Evolutionary conservation across 2,888 invertebrate genomes (phyloP).

Genomic region (Argyra leucocephala): DNA sequence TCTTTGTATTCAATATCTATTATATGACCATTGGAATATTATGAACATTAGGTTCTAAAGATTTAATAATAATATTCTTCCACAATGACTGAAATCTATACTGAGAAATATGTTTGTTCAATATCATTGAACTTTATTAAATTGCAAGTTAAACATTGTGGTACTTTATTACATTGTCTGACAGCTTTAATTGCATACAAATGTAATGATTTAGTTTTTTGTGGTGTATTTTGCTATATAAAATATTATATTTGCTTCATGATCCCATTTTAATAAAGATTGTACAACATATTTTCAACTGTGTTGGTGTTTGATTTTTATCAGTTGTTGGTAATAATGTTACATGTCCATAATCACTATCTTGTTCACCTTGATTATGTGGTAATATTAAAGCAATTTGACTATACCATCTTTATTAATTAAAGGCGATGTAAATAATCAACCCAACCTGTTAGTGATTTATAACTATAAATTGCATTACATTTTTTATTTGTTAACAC

Average conservation of each 20-base stretch:
- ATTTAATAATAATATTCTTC: constrained; percentile 61
- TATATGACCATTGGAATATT: constrained; percentile 47
- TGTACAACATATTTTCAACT: constrained; percentile 60
- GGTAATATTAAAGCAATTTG: constrained; percentile 66
- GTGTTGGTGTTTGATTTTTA: constrained; percentile 33
- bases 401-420: constrained; percentile 57
- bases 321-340: constrained; percentile 47
- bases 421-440: constrained; percentile 62
- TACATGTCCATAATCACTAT: constrained; percentile 56
- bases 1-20: too few relatives aligned
- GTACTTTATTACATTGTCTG: constrained; percentile 35
- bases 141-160: constrained; percentile 69
- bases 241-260: constrained; percentile 58
- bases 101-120: constrained; percentile 43
- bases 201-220: constrained; percentile 69
- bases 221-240: constrained; percentile 70
- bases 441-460: constrained; percentile 60
- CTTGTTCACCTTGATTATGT: constrained; percentile 46
- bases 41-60: constrained; percentile 78
- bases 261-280: constrained; percentile 65
- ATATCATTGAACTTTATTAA: constrained; percentile 30
- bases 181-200: constrained; percentile 60
- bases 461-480: constrained; percentile 30
- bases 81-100: constrained; percentile 56
- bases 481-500: constrained; percentile 49